Base-by-base conservation (phyloP, 2,888 invertebrate species). In the Drosophila neonasuta region DNA sequence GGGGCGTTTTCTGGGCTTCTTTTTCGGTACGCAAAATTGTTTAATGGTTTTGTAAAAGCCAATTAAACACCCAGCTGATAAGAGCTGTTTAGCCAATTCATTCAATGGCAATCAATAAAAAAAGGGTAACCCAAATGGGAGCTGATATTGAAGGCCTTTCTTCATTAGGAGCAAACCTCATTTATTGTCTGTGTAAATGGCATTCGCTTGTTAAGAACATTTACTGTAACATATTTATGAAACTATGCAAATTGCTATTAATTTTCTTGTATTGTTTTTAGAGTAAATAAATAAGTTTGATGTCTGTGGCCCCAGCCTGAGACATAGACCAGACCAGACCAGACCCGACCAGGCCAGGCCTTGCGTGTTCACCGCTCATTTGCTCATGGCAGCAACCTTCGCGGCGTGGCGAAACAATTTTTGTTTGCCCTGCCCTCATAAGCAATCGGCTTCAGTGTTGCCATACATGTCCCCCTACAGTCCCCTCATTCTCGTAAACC, bases 241-340 rank as follows among this genome's bases (percentile, higher is more conserved):
- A 84, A 71, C 77, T 79, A 80, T 79, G 71, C 83, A 86, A 84
- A 84, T 84, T 84, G 83, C 86, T 74, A 86, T 86, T 84, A 84
- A 84, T 84, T 84, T 80, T 77, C 83, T 75, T 72, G 83, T 83
- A 84, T 84, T 80, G 83, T 84, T 84, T 84, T 84, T 84, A 84
- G 86, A 83, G 83, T 83, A 84, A 86, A 80, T 80, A 84, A 85
- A 83, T 83, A 83, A 82, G 79, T 77, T 74, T 80, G 79, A 80
- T 78, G 79, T 77, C 79, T 76, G 65, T 44, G 50, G 49, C 59
- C 50, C 17, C 50, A 17, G 46, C 9, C 42, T 36, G 45, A 46
- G 15, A 24, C 42, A 29, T 36, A 46, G 15, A 24, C 36, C 1
- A 29, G 45, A 7, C 13, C 13, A 39, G 32, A 10, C 32, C 39